Evolutionary conservation across 2,113 vertebrate species (phyloP), one percentile per base, ranked within the genome.

Genomic region (Zapus hudsonius): DNA sequence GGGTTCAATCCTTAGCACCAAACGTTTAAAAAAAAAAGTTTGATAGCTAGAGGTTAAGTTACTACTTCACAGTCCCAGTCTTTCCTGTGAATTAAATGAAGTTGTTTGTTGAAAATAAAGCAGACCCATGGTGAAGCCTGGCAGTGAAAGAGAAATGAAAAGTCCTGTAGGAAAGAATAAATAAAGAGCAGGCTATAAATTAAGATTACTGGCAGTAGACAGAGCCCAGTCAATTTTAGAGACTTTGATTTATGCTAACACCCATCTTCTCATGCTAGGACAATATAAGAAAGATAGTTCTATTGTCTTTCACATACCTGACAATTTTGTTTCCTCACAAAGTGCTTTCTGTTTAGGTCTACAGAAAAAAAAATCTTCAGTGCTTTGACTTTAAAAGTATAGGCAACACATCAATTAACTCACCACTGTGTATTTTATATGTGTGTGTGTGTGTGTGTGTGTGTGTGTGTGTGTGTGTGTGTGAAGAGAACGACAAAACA

Each of bases 11-110:
- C 52, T 20, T 6, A 79, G 76, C 52, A 79, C 33, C 55, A 25
- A 13, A 33, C 20, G 31, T 15, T 25, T 74, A 55, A 40, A 27
- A 64, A 66, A 59, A 33, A 4, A 27, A 31, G 20, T 55, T 83
- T 87, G 40, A 42, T 81, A 40, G 36, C 79, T 23, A 85, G 33
- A 83, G 33, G 25, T 2, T 91, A 52, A 93, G 36, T 59, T 76
- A 66, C 36, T 75, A 2, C 38, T 29, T 80, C 38, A 36, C 0
- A 2, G 27, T 36, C 90, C 94, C 57, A 57, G 59, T 75, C 33
- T 87, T 86, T 89, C n/a, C 40, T 92, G 74, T 33, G 44, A 70
- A 88, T 64, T 85, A 91, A 90, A 95, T 40, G 42, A 85, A 89
- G 44, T 42, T 4, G 61, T 69, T 42, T 88, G 69, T 64, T 74